phyloP scores from a whole-genome alignment of 2,797 vertebrate species.

The Clarias platycephalus region DNA sequence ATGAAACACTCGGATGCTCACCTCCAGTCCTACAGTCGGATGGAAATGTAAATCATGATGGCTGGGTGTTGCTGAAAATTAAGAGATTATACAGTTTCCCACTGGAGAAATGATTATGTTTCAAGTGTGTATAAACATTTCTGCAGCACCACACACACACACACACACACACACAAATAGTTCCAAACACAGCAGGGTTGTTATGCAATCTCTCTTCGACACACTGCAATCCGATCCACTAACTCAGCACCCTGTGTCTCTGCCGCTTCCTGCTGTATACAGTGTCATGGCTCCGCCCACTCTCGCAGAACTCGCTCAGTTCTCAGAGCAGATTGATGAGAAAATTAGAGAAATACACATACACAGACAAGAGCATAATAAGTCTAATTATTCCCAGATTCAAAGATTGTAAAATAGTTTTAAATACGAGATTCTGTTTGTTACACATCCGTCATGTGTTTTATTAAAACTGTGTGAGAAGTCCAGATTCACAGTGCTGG shows the following conservation, averaged over 20 bases:
- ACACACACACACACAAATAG: neutral
- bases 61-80: neutral
- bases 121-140: neutral
- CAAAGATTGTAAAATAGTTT: neutral
- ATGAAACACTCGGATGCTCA: neutral
- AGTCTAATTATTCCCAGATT: neutral
- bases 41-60: slow-evolving; percentile 1
- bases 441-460: neutral
- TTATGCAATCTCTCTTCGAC: neutral
- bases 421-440: neutral
- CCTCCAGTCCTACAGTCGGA: neutral
- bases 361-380: neutral
- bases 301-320: neutral
- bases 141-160: neutral
- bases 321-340: neutral
- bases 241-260: neutral
- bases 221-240: neutral
- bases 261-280: neutral
- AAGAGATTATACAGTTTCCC: neutral
- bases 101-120: neutral
- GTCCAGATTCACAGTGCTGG: neutral
- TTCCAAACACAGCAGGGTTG: slow-evolving; percentile 20
- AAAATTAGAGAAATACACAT: neutral
- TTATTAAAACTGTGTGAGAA: neutral
- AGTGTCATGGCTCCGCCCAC: neutral